phyloP scores from a whole-genome alignment of 2,113 vertebrate species.

The Telmatochromis brichardi region DNA sequence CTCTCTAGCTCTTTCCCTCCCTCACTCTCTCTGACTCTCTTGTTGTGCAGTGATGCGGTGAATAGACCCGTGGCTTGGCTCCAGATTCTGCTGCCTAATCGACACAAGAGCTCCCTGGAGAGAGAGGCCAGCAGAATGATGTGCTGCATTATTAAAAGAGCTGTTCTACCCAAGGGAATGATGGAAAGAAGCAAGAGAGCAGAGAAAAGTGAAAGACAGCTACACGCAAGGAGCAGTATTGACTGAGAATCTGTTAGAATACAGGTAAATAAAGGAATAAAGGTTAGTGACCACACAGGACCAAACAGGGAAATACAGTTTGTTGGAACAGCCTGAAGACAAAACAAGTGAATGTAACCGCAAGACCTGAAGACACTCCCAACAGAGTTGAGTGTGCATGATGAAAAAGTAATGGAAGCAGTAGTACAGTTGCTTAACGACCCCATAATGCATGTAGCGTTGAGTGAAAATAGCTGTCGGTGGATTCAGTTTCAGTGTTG shows the following conservation, averaged over 20 bases:
- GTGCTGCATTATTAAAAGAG: conserved; percentile 66
- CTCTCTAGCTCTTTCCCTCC: conserved; percentile 20
- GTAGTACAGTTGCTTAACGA: neutral
- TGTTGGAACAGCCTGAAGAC: neutral
- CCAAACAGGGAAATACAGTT: neutral
- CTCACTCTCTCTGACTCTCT: conserved; percentile 21
- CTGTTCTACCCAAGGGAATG: conserved; percentile 29
- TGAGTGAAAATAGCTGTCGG: neutral
- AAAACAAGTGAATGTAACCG: neutral
- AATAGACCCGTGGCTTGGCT: conserved; percentile 52
- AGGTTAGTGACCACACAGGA: neutral
- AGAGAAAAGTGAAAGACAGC: neutral
- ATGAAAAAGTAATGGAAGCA: neutral
- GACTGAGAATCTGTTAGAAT: neutral
- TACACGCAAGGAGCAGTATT: neutral
- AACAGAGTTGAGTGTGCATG: neutral
- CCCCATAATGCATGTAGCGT: neutral
- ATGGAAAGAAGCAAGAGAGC: neutral
- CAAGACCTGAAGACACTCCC: neutral
- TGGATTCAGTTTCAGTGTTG: neutral
- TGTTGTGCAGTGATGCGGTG: conserved; percentile 51
- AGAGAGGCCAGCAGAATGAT: conserved; percentile 43
- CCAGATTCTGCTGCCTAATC: conserved; percentile 59
- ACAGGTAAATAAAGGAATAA: neutral
- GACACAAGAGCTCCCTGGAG: conserved; percentile 60